A percentile compares a stretch with the other conserved stretches of the same genome.
These are phyloP conservation scores for Lithophane semibrunnea DNA, from an alignment of 2,888 invertebrate species.

Conservation along the genomic window DNA sequence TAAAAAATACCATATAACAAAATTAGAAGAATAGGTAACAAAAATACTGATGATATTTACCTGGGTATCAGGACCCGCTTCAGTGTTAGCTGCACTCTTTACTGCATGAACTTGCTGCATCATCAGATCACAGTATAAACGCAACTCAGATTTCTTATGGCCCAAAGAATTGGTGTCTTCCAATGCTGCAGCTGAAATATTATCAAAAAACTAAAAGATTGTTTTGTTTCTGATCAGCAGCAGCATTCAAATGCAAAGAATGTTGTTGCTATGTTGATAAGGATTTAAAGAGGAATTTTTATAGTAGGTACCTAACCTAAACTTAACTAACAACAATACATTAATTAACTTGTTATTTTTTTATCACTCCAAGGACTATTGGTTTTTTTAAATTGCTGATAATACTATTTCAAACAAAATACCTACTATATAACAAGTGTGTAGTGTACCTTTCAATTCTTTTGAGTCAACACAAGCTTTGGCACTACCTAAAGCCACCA, in stretches of 20 bases:
- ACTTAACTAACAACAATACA: conserved; percentile 3
- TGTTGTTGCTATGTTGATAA: conserved; percentile 17
- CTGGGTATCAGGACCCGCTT: conserved; percentile 91
- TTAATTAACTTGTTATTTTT: conserved; percentile 1
- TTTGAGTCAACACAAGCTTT: conserved; percentile 92
- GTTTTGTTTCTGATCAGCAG: not conserved
- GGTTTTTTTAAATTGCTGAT: conserved; percentile 13
- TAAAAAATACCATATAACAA: not conserved
- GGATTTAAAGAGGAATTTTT: conserved; percentile 20
- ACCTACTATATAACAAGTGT: not conserved
- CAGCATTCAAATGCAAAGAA: not conserved
- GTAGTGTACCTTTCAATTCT: conserved; percentile 78
- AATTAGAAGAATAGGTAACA: not conserved
- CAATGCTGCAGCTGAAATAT: conserved; percentile 81
- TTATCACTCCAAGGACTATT: conserved; percentile 33
- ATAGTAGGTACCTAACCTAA: not conserved
- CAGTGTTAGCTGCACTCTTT: conserved; percentile 91
- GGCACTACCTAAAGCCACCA: conserved; percentile 94
- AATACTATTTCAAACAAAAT: conserved; percentile 16
- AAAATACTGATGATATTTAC: conserved; percentile 74
- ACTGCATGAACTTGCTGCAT: conserved; percentile 96
- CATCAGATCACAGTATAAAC: conserved; percentile 95
- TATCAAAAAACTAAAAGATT: not conserved
- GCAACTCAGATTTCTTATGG: conserved; percentile 94
- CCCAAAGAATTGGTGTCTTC: conserved; percentile 91